Evolutionary conservation across 2,113 vertebrate genomes (phyloP).

Genomic region (Antennarius striatus): DNA sequence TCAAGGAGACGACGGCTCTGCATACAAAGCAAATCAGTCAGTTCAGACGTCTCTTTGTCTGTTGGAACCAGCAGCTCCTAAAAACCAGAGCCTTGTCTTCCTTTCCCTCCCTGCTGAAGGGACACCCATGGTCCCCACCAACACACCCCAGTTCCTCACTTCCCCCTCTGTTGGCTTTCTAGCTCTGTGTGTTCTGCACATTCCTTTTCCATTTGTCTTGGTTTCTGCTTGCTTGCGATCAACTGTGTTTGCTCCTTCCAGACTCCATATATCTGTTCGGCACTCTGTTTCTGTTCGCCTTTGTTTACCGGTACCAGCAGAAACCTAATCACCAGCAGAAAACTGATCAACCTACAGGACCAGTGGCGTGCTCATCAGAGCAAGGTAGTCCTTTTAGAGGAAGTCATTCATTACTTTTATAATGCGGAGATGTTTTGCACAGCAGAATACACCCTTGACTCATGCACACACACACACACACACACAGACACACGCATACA

Average conservation of each 20-base stretch:
- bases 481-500: neutral
- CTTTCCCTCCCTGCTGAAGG: constrained; percentile 32
- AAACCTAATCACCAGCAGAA: neutral
- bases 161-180: constrained; percentile 25
- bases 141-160: constrained; percentile 38
- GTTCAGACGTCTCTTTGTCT: constrained; percentile 76
- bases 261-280: constrained; percentile 19
- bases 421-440: constrained; percentile 4
- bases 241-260: constrained; percentile 30
- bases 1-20: constrained; percentile 49
- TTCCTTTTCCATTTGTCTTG: constrained; percentile 35
- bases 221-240: constrained; percentile 36
- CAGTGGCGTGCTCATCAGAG: neutral
- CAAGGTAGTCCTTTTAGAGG: neutral
- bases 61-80: constrained; percentile 47
- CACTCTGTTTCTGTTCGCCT: neutral
- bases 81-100: constrained; percentile 59
- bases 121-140: constrained; percentile 35
- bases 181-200: constrained; percentile 12
- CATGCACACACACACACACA: neutral
- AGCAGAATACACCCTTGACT: constrained; percentile 13
- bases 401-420: constrained; percentile 27
- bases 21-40: constrained; percentile 75
- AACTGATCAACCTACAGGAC: neutral
- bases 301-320: neutral